A percentile compares a stretch with the other conserved stretches of the same genome.
Conservation (phyloP, 2,888 invertebrate species). For the Pollenia amentaria region DNA sequence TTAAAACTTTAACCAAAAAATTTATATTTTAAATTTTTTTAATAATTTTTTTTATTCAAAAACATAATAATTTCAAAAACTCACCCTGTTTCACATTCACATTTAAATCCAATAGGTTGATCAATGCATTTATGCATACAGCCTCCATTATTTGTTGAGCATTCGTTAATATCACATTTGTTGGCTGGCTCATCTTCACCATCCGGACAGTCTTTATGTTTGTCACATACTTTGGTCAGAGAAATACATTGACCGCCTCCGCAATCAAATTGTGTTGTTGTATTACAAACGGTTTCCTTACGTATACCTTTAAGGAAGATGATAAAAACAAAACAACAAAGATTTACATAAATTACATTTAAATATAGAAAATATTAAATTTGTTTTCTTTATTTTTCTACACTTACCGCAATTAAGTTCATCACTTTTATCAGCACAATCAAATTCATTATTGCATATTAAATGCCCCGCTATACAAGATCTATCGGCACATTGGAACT, state of each 20-base stretch:
- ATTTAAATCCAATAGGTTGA: slow-evolving; percentile 91
- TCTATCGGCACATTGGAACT: slow-evolving; percentile 93
- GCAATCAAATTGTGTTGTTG: slow-evolving; percentile 92
- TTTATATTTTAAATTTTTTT: too few species aligned
- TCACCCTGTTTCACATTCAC: slow-evolving; percentile 91
- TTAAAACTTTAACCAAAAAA: too few species aligned
- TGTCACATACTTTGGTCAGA: slow-evolving; percentile 92
- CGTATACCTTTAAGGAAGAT: slow-evolving; percentile 59
- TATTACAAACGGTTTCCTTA: slow-evolving; percentile 87
- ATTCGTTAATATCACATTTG: slow-evolving; percentile 92
- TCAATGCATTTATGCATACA: slow-evolving; percentile 95
- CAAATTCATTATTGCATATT: slow-evolving; percentile 92
- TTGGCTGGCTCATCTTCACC: slow-evolving; percentile 94
- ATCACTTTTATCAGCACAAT: slow-evolving; percentile 94
- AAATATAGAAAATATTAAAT: neutral
- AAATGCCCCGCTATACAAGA: slow-evolving; percentile 92
- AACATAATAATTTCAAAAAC: too few species aligned
- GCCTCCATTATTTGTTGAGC: slow-evolving; percentile 91
- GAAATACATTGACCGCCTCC: slow-evolving; percentile 94
- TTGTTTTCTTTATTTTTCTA: neutral
- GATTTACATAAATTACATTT: neutral
- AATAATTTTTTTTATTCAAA: too few species aligned
- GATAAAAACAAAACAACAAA: neutral
- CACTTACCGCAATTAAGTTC: slow-evolving; percentile 92
- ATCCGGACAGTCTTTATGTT: slow-evolving; percentile 93